Base-by-base conservation (phyloP, 2,797 vertebrate genomes). In the Aratinga solstitialis region DNA sequence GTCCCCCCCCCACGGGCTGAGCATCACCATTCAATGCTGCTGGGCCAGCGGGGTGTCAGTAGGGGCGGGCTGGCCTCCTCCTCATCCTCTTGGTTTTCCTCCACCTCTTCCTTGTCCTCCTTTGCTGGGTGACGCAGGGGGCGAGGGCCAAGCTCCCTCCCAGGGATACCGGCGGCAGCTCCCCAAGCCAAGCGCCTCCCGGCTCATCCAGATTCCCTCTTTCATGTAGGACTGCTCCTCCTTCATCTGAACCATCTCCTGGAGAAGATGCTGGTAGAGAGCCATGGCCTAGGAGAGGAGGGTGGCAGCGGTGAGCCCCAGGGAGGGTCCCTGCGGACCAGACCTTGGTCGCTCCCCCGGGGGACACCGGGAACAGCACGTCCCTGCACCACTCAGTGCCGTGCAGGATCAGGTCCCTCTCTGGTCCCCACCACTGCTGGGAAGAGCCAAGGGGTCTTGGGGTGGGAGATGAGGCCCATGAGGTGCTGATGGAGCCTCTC, bases 301-400 rank as follows among this genome's bases (percentile, higher is more conserved):
- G 17, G 24, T 59, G 58, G 34, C 24, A 38, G 34, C 24, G 7
- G 24, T 38, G 36, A 61, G 59, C 59, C 24, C 34, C 36, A 12
- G 36, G 36, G 17, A 29, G 26, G 24, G 36, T 61, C 34, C 10
- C 58, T 59, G 34, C 5, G 23, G 23, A 59, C 32, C n/a, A 4
- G 54, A 58, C 13, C n/a, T 26, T 36, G 56, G n/a, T 16, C 30
- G 9, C 34, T 36, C 15, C 34, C 24, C 58, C 24, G 2, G 24
- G 13, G 23, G 20, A 38, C 21, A 23, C n/a, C 40, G 0, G 59
- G 48, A 10, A 4, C 38, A 47, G 48, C 27, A 1, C 0, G 1
- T 34, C 15, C 3, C 2, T 1, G 7, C 10, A 2, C 2, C 2
- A 34, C 50, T n/a, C 34, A 4, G 34, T 2, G 6, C 16, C 2